Evolutionary conservation across 64 coral and sea anemone species (phyloP).

Genomic region (Astreopora myriophthalma): DNA sequence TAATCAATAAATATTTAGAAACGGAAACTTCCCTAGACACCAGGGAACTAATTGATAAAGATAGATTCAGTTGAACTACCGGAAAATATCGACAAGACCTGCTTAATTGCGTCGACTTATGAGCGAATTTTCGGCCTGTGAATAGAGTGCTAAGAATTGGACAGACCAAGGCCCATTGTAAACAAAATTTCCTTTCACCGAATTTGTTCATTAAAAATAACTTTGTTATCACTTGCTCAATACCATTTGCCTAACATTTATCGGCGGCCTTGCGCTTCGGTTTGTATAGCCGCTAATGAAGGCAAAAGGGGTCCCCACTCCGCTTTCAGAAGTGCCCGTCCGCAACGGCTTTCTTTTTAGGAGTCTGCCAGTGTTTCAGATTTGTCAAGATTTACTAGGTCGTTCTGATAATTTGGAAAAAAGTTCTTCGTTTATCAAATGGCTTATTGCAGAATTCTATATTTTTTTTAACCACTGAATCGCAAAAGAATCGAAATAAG

Average conservation of each 20-base stretch:
- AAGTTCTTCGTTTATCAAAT: slow-evolving; percentile 54
- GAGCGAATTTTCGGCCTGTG: not conserved
- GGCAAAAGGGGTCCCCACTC: not conserved
- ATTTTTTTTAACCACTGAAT: slow-evolving; percentile 44
- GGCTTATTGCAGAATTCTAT: slow-evolving; percentile 44
- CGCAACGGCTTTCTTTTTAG: not conserved
- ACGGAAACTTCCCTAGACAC: slow-evolving; percentile 69
- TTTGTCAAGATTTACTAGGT: too few relatives aligned
- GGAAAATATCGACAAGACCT: slow-evolving; percentile 52
- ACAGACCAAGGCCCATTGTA: not conserved
- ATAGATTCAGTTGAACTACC: slow-evolving; percentile 48
- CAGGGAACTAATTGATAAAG: slow-evolving; percentile 77
- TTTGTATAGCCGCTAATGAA: slow-evolving; percentile 7
- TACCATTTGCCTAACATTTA: slow-evolving; percentile 48
- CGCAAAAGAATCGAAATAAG: slow-evolving; percentile 82
- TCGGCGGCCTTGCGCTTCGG: not conserved
- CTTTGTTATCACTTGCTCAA: slow-evolving; percentile 62
- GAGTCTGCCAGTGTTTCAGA: too few relatives aligned
- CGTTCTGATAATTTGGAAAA: slow-evolving; percentile 37
- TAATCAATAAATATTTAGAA: slow-evolving; percentile 76
- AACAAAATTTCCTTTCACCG: slow-evolving; percentile 28
- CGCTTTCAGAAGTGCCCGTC: not conserved
- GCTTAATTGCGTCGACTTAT: slow-evolving; percentile 44
- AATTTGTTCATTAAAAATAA: slow-evolving; percentile 71
- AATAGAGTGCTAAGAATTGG: slow-evolving; percentile 27